Percentiles rank a stretch among this genome's conserved stretches.
Evolutionary conservation across 2,113 vertebrate species (phyloP).

Genomic region (Genyomyrus donnyi): DNA sequence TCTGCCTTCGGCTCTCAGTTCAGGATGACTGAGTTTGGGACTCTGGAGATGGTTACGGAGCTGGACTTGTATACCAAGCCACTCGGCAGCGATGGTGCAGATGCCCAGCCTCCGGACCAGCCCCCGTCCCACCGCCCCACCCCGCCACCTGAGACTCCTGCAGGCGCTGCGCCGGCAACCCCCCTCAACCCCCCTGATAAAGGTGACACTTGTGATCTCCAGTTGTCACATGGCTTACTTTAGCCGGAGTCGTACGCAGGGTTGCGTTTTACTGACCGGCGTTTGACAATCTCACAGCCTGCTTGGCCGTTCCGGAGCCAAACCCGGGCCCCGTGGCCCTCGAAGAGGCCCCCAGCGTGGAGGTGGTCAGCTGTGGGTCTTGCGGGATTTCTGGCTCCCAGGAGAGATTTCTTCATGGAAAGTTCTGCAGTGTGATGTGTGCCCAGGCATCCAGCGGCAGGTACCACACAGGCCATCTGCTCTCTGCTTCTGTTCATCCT

Average conservation of each 20-base stretch:
- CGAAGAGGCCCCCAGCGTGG: constrained; percentile 39
- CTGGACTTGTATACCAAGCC: constrained; percentile 61
- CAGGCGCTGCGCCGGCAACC: constrained; percentile 27
- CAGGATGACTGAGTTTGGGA: constrained; percentile 92
- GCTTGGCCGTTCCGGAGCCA: constrained; percentile 28
- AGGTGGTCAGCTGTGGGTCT: constrained; percentile 51
- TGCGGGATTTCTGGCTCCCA: constrained; percentile 50
- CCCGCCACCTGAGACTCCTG: constrained; percentile 53
- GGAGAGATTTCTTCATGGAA: constrained; percentile 64
- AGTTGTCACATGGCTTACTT: background rate
- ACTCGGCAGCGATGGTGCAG: constrained; percentile 37
- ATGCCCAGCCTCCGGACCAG: constrained; percentile 41
- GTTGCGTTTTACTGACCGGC: background rate
- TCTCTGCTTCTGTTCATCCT: background rate
- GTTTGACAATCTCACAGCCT: background rate
- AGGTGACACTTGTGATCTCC: background rate
- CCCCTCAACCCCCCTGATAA: constrained; percentile 1
- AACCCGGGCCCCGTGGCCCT: constrained; percentile 27
- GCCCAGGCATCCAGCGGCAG: constrained; percentile 68
- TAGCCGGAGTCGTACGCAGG: background rate
- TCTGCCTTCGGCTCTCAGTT: constrained; percentile 62
- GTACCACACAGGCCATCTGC: constrained; percentile 33
- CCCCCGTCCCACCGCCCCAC: constrained; percentile 53
- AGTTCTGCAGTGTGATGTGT: constrained; percentile 56
- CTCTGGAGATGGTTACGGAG: constrained; percentile 91